Base-by-base conservation (phyloP, 1,140 invertebrate genomes). In the Pygmarrhopalites habei region DNA sequence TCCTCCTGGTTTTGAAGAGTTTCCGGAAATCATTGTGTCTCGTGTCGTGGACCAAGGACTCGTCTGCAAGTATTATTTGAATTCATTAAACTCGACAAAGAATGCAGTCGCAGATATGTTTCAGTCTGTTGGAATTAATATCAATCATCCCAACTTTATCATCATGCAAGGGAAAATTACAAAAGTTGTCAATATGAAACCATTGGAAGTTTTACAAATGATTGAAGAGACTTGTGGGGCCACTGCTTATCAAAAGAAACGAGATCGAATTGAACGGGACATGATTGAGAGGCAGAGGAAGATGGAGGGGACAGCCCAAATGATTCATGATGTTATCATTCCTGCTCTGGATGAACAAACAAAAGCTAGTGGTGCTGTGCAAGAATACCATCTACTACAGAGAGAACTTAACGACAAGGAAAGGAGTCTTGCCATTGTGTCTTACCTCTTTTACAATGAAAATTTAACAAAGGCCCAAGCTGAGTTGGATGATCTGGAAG, bases 111-210 rank as follows among this genome's bases (percentile, higher is more conserved):
- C 87, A 58, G 96, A 99, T 78, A 79, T 99, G 68, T 98, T 99
- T 75, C 89, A 90, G 71, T 95, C 95, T 0, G 87, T 99, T 7
- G 93, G 97, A 73, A 78, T 99, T 1, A 99, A 99, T 77, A 92
- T 99, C 0, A 99, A 99, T 77, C 99, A 99, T 81, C 96, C 96
- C 2, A 95, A 99, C 76, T 99, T 98, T 76, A 83, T 99, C 3
- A 99, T 99, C 70, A 99, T 99, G 96, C 97, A 99, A 82, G 97
- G 97, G 10, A 84, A 95, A 72, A 97, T 99, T 58, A 98, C 95
- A 0, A 99, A 99, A 82, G 96, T 99, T 1, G 80, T 99, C 2
- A 99, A 97, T 75, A 99, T 99, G 95, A 99, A 98, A 74, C 93
- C 96, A 17, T 82, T 85, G 62, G 95, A 99, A 87, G 96, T 98